Evolutionary conservation across 2,797 vertebrate genomes (phyloP).

Genomic region (Sebastes vulpes): DNA sequence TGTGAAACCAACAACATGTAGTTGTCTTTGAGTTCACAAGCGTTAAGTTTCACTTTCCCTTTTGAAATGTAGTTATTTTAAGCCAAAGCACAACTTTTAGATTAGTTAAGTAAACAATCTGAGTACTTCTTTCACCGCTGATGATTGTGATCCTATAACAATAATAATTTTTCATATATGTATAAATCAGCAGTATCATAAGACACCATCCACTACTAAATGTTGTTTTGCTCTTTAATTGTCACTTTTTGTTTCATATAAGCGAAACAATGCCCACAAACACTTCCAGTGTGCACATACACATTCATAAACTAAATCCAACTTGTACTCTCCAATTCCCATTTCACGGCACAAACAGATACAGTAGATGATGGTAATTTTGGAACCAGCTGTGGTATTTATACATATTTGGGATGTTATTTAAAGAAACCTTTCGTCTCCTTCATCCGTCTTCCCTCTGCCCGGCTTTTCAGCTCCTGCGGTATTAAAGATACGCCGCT

Average conservation of each 20-base stretch:
- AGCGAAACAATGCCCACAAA: background rate
- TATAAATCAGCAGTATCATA: background rate
- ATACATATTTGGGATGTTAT: slow-evolving; percentile 37
- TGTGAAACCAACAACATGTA: no score
- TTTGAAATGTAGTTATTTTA: no score
- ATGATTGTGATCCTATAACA: background rate
- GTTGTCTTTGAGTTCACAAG: no score
- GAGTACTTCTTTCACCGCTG: background rate
- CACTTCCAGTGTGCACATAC: no score
- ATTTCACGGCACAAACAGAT: slow-evolving; percentile 5
- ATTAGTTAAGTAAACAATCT: background rate
- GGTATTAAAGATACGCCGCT: slow-evolving; percentile 19
- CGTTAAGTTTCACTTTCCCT: no score
- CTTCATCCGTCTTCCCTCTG: slow-evolving; percentile 25
- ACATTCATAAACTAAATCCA: background rate
- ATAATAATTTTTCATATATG: background rate
- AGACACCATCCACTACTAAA: background rate
- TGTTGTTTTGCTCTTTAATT: background rate
- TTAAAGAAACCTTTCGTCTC: slow-evolving; percentile 23
- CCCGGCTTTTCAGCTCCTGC: slow-evolving; percentile 35
- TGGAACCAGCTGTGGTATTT: slow-evolving; percentile 16
- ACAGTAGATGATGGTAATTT: background rate
- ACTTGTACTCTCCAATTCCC: background rate
- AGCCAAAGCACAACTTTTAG: no score
- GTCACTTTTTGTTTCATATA: background rate